phyloP scores from a whole-genome alignment of 2,797 vertebrate species.

The Pangasius sanitwongsei region DNA sequence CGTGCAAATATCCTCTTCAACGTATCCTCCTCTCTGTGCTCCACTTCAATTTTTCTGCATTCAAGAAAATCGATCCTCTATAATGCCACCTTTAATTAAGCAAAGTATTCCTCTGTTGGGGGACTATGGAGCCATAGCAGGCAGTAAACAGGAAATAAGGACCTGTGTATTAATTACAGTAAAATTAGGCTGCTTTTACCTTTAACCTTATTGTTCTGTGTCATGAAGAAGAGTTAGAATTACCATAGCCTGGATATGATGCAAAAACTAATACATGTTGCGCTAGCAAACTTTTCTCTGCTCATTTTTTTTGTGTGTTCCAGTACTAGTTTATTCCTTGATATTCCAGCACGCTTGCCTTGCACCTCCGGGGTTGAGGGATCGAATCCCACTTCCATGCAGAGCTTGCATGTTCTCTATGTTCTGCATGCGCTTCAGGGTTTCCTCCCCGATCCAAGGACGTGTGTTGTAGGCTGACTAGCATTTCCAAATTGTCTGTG shows the following conservation, averaged over 20 bases:
- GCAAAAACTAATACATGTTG: neutral
- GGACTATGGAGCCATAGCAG: neutral
- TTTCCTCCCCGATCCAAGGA: too few relatives aligned
- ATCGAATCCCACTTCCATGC: too few relatives aligned
- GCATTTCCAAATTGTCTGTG: too few relatives aligned
- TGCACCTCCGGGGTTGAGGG: too few relatives aligned
- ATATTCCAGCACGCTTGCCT: neutral
- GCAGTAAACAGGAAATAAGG: conserved; percentile 11
- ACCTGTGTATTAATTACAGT: neutral
- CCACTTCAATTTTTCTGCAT: neutral
- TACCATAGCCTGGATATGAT: neutral
- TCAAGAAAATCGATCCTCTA: neutral
- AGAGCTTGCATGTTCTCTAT: too few relatives aligned
- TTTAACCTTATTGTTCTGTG: neutral
- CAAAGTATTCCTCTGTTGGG: neutral
- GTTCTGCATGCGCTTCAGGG: too few relatives aligned
- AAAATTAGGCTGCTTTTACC: neutral
- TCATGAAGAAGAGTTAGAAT: neutral
- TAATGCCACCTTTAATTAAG: neutral
- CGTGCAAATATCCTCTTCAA: neutral
- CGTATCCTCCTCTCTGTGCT: neutral
- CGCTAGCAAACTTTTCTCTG: neutral
- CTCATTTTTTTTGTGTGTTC: neutral
- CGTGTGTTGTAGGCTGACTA: too few relatives aligned
- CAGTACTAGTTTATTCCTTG: neutral